Conservation (phyloP, 1,140 invertebrate genomes). For the Cyphomyrmex costatus region DNA sequence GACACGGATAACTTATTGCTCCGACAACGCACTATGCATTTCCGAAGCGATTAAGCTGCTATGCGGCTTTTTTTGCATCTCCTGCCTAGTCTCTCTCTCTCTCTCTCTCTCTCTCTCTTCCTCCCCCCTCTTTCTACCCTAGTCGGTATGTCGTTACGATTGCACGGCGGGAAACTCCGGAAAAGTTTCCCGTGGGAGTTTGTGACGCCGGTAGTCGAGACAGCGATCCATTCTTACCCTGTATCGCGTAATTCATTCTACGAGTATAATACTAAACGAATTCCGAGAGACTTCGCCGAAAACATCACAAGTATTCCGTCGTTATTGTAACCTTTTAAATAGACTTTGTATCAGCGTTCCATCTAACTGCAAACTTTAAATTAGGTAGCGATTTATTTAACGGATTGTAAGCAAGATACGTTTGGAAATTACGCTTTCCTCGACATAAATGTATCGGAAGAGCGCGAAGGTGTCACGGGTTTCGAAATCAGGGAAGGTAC, state of each 20-base stretch:
- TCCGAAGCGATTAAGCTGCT: conserved; percentile 77
- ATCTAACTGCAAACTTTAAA: conserved; percentile 27
- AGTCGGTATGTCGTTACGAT: conserved; percentile 48
- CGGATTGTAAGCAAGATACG: neutral
- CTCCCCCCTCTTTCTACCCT: neutral
- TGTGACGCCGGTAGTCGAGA: conserved; percentile 16
- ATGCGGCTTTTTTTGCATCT: conserved; percentile 62
- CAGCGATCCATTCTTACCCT: conserved; percentile 47
- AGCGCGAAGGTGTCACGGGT: conserved; percentile 4
- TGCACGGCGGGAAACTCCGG: conserved; percentile 42
- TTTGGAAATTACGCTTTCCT: neutral
- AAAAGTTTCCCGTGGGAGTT: conserved; percentile 65
- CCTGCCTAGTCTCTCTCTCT: neutral
- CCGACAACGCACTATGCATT: conserved; percentile 77
- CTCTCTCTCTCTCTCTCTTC: neutral
- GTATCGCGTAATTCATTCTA: conserved; percentile 61
- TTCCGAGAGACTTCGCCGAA: conserved; percentile 10
- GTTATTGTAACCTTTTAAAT: neutral
- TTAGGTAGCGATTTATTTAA: neutral
- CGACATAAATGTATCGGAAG: conserved; percentile 18
- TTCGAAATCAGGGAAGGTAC: neutral
- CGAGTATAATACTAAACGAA: conserved; percentile 58
- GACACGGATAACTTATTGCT: conserved; percentile 78
- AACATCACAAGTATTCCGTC: neutral
- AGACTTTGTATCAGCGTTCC: neutral